Base-by-base conservation (phyloP, 64 coral and sea anemone genomes). In the Pachyseris speciosa region DNA sequence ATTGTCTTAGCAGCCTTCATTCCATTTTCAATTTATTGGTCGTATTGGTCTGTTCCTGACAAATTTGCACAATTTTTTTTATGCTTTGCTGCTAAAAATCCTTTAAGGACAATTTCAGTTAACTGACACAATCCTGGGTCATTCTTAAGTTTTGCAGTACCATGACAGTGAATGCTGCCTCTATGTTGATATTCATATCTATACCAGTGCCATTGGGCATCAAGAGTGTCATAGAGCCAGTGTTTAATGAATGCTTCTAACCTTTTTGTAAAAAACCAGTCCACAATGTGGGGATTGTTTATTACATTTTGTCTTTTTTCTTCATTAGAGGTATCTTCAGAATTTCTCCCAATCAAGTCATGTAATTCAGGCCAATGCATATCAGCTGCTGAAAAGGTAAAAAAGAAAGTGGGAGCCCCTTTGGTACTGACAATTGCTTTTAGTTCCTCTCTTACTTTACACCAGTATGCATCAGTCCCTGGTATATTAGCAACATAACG, bases 331-430 rank as follows among this genome's bases (percentile, higher is more conserved):
- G 26, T 77, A 44, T 47, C 57, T 24, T 60, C 57, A 24, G 19
- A 60, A 64, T 80, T 24, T 83, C 15, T 37, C 61, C n/a, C 41
- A 67, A 85, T 19, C 37, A 60, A 68, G 60, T 55, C 28, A 85
- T 85, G 83, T 11, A 85, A 68, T 85, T 85, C 83, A 85, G 83
- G 83, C 83, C 83, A 85, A 69, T 85, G 83, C 60, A 85, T 68
- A 22, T 69, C 83, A 67, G 83, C 83, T 15, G 61, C 67, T 49
- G 83, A 85, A 10, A 85, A 85, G 7, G 83, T 85, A 15, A 69
- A 66, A 37, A 86, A 86, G 28, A 70, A 70, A 44, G 83, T 86
- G 7, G 83, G 83, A 71, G 64, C 44, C 10, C 83, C 67, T 44
- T 53, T 37, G 59, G n/a, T 68, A 85, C 37, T 41, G 1, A 60